These are phyloP conservation scores for Bradypodion pumilum DNA, from an alignment of 2,797 vertebrate species.

Conservation along the genomic window DNA sequence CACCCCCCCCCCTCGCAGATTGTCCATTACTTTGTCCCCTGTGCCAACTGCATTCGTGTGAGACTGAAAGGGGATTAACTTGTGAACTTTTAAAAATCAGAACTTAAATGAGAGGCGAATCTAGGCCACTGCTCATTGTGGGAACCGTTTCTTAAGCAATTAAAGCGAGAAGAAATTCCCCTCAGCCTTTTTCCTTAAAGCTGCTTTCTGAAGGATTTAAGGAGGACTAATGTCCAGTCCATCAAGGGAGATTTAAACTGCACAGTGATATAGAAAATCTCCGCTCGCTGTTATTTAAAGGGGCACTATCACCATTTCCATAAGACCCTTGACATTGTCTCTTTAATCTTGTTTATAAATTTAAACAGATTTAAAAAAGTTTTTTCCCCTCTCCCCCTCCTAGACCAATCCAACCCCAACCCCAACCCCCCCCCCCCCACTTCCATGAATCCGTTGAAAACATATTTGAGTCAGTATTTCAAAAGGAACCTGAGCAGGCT, in stretches of 20 bases:
- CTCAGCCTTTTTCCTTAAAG: slow-evolving; percentile 90
- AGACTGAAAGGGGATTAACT: slow-evolving; percentile 93
- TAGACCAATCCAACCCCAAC: neutral
- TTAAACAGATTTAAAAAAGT: slow-evolving; percentile 76
- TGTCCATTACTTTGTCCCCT: slow-evolving; percentile 74
- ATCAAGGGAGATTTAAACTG: slow-evolving; percentile 84
- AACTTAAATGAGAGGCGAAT: slow-evolving; percentile 94
- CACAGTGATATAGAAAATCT: slow-evolving; percentile 79
- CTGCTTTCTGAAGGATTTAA: slow-evolving; percentile 87
- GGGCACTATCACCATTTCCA: slow-evolving; percentile 74
- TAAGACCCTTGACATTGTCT: slow-evolving; percentile 77
- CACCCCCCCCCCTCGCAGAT: slow-evolving; percentile 37
- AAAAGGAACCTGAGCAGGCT: slow-evolving; percentile 68
- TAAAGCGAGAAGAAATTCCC: slow-evolving; percentile 93
- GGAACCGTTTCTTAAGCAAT: slow-evolving; percentile 94
- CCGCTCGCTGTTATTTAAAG: slow-evolving; percentile 76
- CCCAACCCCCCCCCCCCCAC: slow-evolving; percentile 10
- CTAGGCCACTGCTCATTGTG: slow-evolving; percentile 91
- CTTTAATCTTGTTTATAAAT: slow-evolving; percentile 80
- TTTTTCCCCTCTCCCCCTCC: slow-evolving; percentile 41
- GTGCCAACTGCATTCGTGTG: slow-evolving; percentile 76
- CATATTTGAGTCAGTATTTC: slow-evolving; percentile 69
- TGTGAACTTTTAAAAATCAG: slow-evolving; percentile 95
- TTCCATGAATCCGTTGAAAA: slow-evolving; percentile 68
- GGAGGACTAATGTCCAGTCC: slow-evolving; percentile 85